These are phyloP conservation scores for Merops nubicus DNA, from an alignment of 2,113 vertebrate genomes.

Conservation along the genomic window DNA sequence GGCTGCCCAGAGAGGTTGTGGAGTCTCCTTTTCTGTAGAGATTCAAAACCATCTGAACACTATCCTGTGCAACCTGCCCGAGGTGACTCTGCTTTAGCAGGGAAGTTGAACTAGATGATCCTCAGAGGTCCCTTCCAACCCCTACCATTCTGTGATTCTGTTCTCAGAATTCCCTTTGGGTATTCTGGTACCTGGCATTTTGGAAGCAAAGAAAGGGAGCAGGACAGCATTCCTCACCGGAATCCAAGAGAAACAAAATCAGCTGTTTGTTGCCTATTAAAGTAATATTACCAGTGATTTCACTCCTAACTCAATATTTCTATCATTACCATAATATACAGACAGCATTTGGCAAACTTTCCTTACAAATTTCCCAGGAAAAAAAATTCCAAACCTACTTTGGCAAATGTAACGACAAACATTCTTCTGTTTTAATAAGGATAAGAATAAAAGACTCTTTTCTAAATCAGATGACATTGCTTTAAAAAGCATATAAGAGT, in stretches of 20 bases:
- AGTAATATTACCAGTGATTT: background rate
- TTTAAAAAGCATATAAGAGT: background rate
- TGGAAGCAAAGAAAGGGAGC: background rate
- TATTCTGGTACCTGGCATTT: background rate
- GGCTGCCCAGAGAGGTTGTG: too few relatives aligned
- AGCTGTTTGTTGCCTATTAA: slow-evolving; percentile 6
- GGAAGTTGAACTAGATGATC: too few relatives aligned
- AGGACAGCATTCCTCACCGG: background rate
- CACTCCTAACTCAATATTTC: background rate
- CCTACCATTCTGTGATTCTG: too few relatives aligned
- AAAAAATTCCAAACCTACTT: background rate
- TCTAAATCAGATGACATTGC: background rate
- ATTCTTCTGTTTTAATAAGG: background rate
- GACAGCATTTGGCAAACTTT: background rate
- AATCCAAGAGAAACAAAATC: background rate
- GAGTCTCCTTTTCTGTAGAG: too few relatives aligned
- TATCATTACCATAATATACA: background rate
- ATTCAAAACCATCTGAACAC: too few relatives aligned
- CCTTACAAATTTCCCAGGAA: background rate
- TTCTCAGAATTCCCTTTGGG: too few relatives aligned
- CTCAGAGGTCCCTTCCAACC: too few relatives aligned
- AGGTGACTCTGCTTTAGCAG: too few relatives aligned
- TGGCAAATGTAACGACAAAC: background rate
- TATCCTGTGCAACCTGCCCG: too few relatives aligned
- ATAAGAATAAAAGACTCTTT: slow-evolving; percentile 11